Conservation (phyloP, 2,797 vertebrate species). For the Pangasius krempfi region DNA sequence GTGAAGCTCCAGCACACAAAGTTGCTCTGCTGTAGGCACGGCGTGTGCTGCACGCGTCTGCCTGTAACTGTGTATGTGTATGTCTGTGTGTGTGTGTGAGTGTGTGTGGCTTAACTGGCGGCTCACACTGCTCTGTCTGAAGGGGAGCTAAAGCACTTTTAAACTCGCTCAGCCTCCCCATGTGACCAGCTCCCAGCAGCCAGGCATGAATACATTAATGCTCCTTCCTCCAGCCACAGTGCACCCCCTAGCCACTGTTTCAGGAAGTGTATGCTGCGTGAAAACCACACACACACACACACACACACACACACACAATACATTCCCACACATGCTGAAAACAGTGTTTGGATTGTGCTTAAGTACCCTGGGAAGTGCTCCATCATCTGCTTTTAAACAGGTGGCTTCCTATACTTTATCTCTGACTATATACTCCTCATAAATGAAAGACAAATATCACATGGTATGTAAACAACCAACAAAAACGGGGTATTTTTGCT, state of each 20-base stretch:
- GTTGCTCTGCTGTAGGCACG: slow-evolving; percentile 53
- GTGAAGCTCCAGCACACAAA: slow-evolving; percentile 53
- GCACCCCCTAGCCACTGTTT: slow-evolving; percentile 66
- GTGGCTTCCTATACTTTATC: neutral
- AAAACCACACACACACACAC: slow-evolving; percentile 25
- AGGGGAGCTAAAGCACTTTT: slow-evolving; percentile 72
- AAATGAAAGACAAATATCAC: neutral
- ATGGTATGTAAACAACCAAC: neutral
- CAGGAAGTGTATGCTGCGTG: slow-evolving; percentile 53
- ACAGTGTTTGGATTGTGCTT: slow-evolving; percentile 5
- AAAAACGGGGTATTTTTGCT: neutral
- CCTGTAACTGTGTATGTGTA: slow-evolving; percentile 24
- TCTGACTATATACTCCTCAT: neutral
- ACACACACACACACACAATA: slow-evolving; percentile 20
- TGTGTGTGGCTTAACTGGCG: slow-evolving; percentile 59
- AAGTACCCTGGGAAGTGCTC: neutral
- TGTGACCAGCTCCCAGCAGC: slow-evolving; percentile 84
- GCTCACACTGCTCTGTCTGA: slow-evolving; percentile 73
- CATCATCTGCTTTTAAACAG: slow-evolving; percentile 16
- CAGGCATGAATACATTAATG: slow-evolving; percentile 79
- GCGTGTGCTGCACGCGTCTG: slow-evolving; percentile 40
- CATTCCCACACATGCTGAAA: slow-evolving; percentile 26
- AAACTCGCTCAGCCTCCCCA: slow-evolving; percentile 81
- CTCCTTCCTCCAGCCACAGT: slow-evolving; percentile 60
- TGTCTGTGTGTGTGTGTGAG: slow-evolving; percentile 24